phyloP scores from a whole-genome alignment of 2,797 vertebrate species.

The Emydoidea blandingii region DNA sequence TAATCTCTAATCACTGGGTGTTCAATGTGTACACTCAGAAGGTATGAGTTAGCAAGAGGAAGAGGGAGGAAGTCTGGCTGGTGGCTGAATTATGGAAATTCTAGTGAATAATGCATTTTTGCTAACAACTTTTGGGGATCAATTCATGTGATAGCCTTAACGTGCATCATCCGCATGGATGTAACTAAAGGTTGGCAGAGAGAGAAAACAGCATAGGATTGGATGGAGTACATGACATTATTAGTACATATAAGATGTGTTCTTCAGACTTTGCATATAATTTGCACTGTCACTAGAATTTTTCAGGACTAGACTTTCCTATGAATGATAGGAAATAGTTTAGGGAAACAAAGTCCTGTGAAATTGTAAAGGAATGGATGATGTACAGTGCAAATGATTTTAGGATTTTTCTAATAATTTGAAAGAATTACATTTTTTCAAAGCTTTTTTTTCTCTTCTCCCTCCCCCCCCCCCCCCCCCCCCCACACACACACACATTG shows the following conservation, averaged over 20 bases:
- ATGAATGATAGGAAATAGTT: rapidly evolving
- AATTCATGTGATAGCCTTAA: neutral
- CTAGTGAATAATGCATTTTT: neutral
- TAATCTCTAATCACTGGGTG: constrained; percentile 48
- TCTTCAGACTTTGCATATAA: neutral
- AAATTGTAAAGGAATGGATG: neutral
- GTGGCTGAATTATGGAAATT: constrained; percentile 30
- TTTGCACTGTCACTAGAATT: neutral
- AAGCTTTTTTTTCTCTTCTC: neutral
- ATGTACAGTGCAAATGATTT: neutral
- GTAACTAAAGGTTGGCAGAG: neutral
- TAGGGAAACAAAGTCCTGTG: neutral
- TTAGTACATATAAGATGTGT: neutral
- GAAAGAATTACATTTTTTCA: neutral
- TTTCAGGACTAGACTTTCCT: neutral
- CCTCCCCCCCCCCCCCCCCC: neutral
- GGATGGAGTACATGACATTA: neutral
- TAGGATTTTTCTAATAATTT: neutral
- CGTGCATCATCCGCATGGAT: neutral
- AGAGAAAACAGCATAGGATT: rapidly evolving
- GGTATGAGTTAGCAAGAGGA: constrained; percentile 76
- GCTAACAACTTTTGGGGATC: neutral
- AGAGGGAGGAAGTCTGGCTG: constrained; percentile 37
- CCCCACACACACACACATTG: neutral
- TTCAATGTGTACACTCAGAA: constrained; percentile 53